phyloP scores from a whole-genome alignment of 1,140 invertebrate species.

The Aplysia californica region DNA sequence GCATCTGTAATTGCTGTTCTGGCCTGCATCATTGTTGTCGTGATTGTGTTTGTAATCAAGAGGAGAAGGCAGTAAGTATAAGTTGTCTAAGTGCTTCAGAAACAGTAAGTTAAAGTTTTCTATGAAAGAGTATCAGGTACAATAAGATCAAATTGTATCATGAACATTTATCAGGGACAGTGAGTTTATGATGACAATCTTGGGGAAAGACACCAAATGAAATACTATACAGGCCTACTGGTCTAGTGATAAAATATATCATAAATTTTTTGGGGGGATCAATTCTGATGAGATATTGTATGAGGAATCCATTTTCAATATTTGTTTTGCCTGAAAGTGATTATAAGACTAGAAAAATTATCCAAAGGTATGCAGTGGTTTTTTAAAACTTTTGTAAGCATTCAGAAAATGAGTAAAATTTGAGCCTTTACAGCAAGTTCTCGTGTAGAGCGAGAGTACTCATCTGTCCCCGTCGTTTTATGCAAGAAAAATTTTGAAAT shows the following conservation, averaged over 20 bases:
- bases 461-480: too few species aligned
- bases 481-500: too few species aligned
- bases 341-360: too few species aligned
- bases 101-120: not conserved
- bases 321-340: too few species aligned
- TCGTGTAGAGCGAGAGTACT: too few species aligned
- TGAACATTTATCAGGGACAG: not conserved
- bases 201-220: not conserved
- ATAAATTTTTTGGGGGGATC: too few species aligned
- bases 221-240: not conserved
- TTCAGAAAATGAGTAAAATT: too few species aligned
- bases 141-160: not conserved
- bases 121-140: not conserved
- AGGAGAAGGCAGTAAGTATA: slow-evolving; percentile 21
- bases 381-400: too few species aligned
- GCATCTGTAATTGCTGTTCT: not conserved
- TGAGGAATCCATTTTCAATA: too few species aligned
- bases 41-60: slow-evolving; percentile 7
- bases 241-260: not conserved
- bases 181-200: not conserved
- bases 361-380: too few species aligned
- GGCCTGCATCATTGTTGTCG: not conserved
- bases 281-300: too few species aligned
- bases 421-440: too few species aligned
- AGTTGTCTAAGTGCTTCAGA: not conserved